Conservation (phyloP, 2,888 invertebrate genomes). For the Harpagoxenus sublaevis region DNA sequence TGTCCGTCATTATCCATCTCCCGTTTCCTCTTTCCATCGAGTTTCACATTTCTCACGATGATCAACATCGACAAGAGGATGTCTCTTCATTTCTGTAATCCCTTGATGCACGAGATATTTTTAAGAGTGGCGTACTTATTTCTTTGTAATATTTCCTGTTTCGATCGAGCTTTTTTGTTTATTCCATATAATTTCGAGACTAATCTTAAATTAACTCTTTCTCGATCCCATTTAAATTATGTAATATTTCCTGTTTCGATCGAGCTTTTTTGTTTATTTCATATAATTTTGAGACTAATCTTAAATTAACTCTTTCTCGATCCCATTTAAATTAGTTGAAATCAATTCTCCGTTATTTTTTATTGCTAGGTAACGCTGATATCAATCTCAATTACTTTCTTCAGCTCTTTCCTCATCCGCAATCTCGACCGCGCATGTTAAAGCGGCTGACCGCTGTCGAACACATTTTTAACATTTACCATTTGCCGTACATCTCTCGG, state of each 20-base stretch:
- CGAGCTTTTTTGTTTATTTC: not conserved
- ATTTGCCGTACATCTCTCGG: conserved; percentile 33
- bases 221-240: not conserved
- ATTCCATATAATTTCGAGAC: not conserved
- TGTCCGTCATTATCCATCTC: conserved; percentile 41
- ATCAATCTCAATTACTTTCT: conserved; percentile 8
- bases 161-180: not conserved
- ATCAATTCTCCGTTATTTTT: conserved; percentile 20
- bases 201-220: not conserved
- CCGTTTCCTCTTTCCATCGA: conserved; percentile 16
- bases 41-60: conserved; percentile 42
- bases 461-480: conserved; percentile 57
- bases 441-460: conserved; percentile 26
- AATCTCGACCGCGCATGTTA: not conserved
- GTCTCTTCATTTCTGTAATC: conserved; percentile 18
- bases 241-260: not conserved
- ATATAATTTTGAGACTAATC: not conserved
- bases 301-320: not conserved
- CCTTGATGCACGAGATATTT: not conserved
- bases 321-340: not conserved
- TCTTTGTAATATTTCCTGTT: not conserved
- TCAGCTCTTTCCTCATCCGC: not conserved
- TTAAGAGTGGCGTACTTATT: not conserved
- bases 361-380: not conserved
- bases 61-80: conserved; percentile 26